phyloP scores from a whole-genome alignment of 2,113 vertebrate genomes.

The Panurus biarmicus region DNA sequence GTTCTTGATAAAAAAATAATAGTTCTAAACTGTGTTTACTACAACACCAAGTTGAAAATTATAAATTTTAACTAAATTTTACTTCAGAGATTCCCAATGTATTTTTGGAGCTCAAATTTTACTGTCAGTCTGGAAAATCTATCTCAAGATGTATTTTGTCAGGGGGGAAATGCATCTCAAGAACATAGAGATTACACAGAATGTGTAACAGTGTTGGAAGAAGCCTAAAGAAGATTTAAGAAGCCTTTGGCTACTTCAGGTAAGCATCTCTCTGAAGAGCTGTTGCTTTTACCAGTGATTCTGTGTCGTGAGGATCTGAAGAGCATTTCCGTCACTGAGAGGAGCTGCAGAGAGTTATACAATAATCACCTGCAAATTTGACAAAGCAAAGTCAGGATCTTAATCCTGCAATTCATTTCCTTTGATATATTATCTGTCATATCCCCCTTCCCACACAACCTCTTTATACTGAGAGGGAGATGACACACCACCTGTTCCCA shows the following conservation, averaged over 20 bases:
- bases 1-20: neutral
- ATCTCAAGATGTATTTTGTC: neutral
- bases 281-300: constrained; percentile 18
- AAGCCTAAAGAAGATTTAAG: neutral
- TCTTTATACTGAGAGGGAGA: constrained; percentile 4
- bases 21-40: neutral
- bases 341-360: constrained; percentile 11
- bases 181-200: neutral
- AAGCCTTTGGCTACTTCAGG: neutral
- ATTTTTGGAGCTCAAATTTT: neutral
- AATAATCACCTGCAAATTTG: constrained; percentile 49
- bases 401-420: constrained; percentile 51
- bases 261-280: neutral
- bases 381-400: constrained; percentile 46
- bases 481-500: neutral
- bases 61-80: neutral
- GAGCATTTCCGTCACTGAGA: constrained; percentile 45
- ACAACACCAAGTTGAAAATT: neutral
- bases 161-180: neutral
- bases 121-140: neutral
- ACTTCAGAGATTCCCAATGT: neutral
- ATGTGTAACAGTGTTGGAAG: neutral
- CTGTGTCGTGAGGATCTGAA: constrained; percentile 20
- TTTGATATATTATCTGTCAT: constrained; percentile 54
- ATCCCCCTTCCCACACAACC: constrained; percentile 29